Percentiles rank a stretch among this genome's conserved stretches.
These are phyloP conservation scores for Drosophila leonis DNA, from an alignment of 2,888 invertebrate genomes.

Conservation along the genomic window DNA sequence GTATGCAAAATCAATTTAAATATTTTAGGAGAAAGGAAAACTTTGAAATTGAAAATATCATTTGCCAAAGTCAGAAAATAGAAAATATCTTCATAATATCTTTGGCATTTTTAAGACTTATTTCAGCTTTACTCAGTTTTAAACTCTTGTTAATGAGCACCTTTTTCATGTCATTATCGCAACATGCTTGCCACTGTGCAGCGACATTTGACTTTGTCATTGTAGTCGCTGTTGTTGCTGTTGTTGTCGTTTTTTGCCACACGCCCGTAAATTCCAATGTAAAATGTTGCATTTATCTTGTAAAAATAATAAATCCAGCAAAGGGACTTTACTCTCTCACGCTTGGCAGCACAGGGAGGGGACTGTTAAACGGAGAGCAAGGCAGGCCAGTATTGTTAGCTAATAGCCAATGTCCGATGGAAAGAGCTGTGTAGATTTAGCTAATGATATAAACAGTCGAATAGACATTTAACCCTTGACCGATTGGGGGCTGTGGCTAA, in stretches of 20 bases:
- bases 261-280: conserved; percentile 77
- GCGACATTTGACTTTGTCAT: conserved; percentile 64
- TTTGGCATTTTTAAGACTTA: neutral
- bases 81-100: neutral
- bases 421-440: conserved; percentile 62
- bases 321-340: conserved; percentile 77
- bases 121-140: neutral
- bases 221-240: conserved; percentile 34
- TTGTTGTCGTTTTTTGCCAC: conserved; percentile 54
- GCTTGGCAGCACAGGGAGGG: conserved; percentile 63
- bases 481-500: neutral
- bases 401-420: conserved; percentile 53
- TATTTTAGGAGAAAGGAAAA: too few relatives aligned
- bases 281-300: conserved; percentile 82
- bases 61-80: too few relatives aligned
- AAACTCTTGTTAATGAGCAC: neutral
- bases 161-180: neutral
- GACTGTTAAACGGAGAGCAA: neutral
- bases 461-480: conserved; percentile 55
- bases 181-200: conserved; percentile 56
- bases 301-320: conserved; percentile 79
- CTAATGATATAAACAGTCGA: conserved; percentile 74
- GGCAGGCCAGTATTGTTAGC: conserved; percentile 54
- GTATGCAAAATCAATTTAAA: too few relatives aligned
- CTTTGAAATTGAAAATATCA: too few relatives aligned